Conservation (phyloP, 2,888 invertebrate species). For the Sylvicola cinctus region DNA sequence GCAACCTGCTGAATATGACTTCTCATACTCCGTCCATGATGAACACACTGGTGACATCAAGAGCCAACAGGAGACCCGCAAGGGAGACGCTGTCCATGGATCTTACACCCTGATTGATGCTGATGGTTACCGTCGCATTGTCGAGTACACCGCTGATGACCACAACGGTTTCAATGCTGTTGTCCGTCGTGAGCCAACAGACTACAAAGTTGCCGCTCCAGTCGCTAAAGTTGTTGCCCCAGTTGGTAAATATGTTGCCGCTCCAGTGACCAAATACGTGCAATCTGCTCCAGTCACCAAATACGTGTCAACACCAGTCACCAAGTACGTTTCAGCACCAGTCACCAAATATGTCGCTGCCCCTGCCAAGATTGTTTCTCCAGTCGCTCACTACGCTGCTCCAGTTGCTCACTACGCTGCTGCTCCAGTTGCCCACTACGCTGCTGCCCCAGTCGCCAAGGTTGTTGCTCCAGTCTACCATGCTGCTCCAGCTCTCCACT, state of each 20-base stretch:
- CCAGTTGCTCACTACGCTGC: too few relatives aligned
- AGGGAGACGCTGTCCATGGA: slow-evolving; percentile 30
- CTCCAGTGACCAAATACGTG: not conserved
- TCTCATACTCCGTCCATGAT: slow-evolving; percentile 29
- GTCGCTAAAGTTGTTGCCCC: slow-evolving; percentile 1
- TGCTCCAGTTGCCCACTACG: too few relatives aligned
- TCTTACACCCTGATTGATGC: slow-evolving; percentile 31
- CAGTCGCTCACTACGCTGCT: too few relatives aligned
- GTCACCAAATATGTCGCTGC: too few relatives aligned
- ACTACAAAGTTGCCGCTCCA: slow-evolving; percentile 4
- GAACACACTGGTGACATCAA: slow-evolving; percentile 30
- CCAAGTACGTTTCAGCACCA: too few relatives aligned
- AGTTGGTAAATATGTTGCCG: not conserved
- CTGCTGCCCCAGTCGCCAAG: too few relatives aligned
- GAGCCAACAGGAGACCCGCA: slow-evolving; percentile 28
- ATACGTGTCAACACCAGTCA: too few relatives aligned
- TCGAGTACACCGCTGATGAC: slow-evolving; percentile 31
- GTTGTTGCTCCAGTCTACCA: too few relatives aligned
- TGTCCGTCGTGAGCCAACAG: slow-evolving; percentile 27
- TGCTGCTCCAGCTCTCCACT: slow-evolving; percentile 9
- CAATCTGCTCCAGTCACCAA: slow-evolving; percentile 1
- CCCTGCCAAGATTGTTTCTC: too few relatives aligned
- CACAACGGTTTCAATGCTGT: slow-evolving; percentile 33
- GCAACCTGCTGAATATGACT: slow-evolving; percentile 24
- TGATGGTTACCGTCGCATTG: slow-evolving; percentile 31